A percentile compares a stretch with the other conserved stretches of the same genome.
Evolutionary conservation across 2,888 invertebrate genomes (phyloP).

Genomic region (Folsomia candida): DNA sequence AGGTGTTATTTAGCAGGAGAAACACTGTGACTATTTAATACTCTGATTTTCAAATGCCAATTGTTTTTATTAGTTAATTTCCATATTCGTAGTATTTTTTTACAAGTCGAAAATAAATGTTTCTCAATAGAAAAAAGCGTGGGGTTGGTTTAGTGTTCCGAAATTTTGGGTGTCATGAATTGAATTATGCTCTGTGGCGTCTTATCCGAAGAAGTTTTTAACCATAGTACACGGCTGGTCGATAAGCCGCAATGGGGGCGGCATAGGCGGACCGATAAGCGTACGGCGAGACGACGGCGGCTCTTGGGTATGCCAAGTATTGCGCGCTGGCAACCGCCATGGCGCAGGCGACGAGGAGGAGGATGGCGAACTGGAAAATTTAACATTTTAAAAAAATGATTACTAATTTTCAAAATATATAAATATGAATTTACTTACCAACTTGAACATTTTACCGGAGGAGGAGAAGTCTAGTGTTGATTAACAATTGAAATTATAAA

Average conservation of each 20-base stretch:
- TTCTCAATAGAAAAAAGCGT: no score
- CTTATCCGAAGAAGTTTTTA: constrained; percentile 11
- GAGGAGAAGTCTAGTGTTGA: not conserved
- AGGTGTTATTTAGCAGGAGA: no score
- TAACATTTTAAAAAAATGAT: not conserved
- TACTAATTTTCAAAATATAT: not conserved
- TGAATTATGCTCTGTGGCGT: no score
- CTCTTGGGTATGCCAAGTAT: constrained; percentile 15
- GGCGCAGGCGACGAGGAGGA: constrained; percentile 21
- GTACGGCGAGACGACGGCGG: constrained; percentile 9
- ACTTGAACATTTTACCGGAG: constrained; percentile 18
- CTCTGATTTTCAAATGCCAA: no score
- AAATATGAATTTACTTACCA: constrained; percentile 15
- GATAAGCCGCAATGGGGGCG: not conserved
- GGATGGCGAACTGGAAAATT: constrained; percentile 16
- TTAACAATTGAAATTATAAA: not conserved
- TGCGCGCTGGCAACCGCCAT: constrained; percentile 20
- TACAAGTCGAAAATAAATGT: no score
- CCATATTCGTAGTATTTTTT: no score
- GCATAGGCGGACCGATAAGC: constrained; percentile 8
- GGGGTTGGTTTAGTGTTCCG: no score
- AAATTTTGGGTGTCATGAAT: no score
- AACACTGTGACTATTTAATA: no score
- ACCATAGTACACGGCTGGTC: constrained; percentile 13
- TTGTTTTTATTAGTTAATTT: no score